These are phyloP conservation scores for Pediacus dermestoides DNA, from an alignment of 2,888 invertebrate genomes.

Conservation along the genomic window DNA sequence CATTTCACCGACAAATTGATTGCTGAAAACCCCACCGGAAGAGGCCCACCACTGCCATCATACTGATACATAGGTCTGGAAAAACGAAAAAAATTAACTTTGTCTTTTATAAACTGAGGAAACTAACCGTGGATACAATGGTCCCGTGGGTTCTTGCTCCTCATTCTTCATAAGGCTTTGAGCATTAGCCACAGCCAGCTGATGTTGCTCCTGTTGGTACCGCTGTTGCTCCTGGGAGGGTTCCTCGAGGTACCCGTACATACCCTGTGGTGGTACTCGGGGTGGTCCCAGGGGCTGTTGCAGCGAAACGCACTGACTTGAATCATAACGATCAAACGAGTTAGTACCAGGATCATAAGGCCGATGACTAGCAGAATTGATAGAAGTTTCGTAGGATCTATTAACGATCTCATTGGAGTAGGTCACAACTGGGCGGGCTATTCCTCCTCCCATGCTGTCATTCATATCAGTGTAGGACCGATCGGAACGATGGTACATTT, in stretches of 20 bases:
- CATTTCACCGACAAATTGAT: conserved; percentile 85
- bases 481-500: conserved; percentile 48
- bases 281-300: conserved; percentile 52
- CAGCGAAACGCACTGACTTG: conserved; percentile 47
- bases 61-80: conserved; percentile 79
- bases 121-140: conserved; percentile 68
- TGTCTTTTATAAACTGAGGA: no score
- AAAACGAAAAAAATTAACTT: conserved; percentile 8
- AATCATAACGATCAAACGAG: conserved; percentile 64
- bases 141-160: conserved; percentile 64
- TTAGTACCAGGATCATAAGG: conserved; percentile 55
- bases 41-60: conserved; percentile 66
- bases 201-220: conserved; percentile 57
- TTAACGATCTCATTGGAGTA: conserved; percentile 55
- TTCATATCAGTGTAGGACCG: conserved; percentile 62
- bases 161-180: conserved; percentile 67
- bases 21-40: conserved; percentile 74
- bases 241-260: conserved; percentile 59
- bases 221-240: conserved; percentile 60
- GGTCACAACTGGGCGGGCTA: conserved; percentile 58
- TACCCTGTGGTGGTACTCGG: conserved; percentile 53
- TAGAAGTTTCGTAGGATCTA: conserved; percentile 52
- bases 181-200: conserved; percentile 54
- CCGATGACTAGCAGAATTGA: conserved; percentile 54
- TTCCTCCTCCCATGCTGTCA: conserved; percentile 54